Evolutionary conservation across 2,113 vertebrate species (phyloP).

Genomic region (Neotoma lepida): DNA sequence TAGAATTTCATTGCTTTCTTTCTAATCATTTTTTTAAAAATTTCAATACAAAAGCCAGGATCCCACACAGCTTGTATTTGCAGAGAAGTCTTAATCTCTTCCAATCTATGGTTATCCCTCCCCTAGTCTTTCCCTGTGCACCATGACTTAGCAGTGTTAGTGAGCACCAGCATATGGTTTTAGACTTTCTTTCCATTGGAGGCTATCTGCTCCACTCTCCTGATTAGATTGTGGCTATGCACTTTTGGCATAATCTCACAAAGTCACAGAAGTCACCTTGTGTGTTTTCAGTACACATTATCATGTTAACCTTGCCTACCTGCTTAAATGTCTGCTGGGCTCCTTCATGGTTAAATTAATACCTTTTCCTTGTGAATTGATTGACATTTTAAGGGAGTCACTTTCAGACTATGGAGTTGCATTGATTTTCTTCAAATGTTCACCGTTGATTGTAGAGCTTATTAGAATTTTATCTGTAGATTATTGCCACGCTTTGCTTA

Average conservation of each 20-base stretch:
- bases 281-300: not conserved
- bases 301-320: not conserved
- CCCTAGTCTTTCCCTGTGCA: not conserved
- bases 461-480: not conserved
- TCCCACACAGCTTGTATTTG: not conserved
- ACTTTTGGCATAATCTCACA: not conserved
- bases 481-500: not conserved
- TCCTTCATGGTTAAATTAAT: not conserved
- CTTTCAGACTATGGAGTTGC: not conserved
- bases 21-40: not conserved
- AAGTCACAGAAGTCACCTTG: not conserved
- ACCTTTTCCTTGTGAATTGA: not conserved
- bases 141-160: not conserved
- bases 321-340: not conserved
- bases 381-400: not conserved
- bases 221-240: not conserved
- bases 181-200: not conserved
- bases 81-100: not conserved
- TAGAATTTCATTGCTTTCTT: not conserved
- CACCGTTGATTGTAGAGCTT: not conserved
- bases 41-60: not conserved
- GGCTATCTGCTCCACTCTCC: not conserved
- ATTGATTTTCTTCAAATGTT: conserved; percentile 30
- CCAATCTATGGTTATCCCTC: not conserved
- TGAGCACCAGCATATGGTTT: not conserved